Evolutionary conservation across 92 coral and sea anemone genomes (phyloP), one percentile per base, ranked within the genome.

Genomic region (Virgularia gustaviana): DNA sequence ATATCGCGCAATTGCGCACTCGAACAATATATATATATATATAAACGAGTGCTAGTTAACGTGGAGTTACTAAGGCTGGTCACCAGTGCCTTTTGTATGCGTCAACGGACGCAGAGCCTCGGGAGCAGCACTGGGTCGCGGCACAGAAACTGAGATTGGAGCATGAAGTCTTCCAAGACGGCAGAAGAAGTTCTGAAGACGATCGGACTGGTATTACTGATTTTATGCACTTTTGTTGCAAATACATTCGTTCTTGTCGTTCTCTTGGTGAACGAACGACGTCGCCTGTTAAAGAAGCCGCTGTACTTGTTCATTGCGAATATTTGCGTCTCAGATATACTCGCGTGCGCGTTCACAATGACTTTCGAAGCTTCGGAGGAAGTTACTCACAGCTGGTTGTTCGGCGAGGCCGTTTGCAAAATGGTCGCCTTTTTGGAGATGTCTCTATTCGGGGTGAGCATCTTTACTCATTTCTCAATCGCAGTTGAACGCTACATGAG

Each of bases 401-500:
- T 35, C 39, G 60, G 75, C 0, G 75, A 68, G 23, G 43, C 10
- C 24, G 45, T 45, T 13, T 68, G 75, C 18, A 68, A 68, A 49
- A 36, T 34, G 18, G 36, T 68, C 44, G 61, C 47, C n/a, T 49
- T 29, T 20, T 49, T 68, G 45, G 75, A 68, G 55, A 30, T 68
- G 75, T 44, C 75, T 3, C 35, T 68, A 7, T 68, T 68, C 36
- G 75, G 75, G 11, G 75, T 68, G 45, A 68, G 51, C 36, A 68
- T 68, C 12, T 68, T 68, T 38, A 68, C 61, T 22, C 75, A 68
- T 29, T 61, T 68, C 1, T 68, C 75, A 9, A 68, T 68, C 47
- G 75, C 75, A 1, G 7, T 68, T 18, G 75, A 68, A 29, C 75
- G 75, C 61, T 68, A 31, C 47, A 42, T 42, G 4, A 68, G 51